Evolutionary conservation across 2,888 invertebrate genomes (phyloP), one percentile per base, ranked within the genome.

Genomic region (Parnassius glacialis): DNA sequence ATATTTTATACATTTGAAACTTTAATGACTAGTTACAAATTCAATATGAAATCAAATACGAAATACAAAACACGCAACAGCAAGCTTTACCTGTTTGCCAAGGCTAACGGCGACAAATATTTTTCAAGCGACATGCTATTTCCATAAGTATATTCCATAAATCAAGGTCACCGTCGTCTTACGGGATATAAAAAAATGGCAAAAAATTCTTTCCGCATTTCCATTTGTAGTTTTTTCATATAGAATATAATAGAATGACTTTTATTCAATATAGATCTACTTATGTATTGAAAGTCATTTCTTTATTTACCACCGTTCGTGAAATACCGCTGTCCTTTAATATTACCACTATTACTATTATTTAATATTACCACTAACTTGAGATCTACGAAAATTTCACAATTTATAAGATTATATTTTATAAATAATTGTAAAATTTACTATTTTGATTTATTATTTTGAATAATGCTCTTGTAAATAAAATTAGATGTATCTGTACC

Each of bases 1-100:
- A 25, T 25, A 25, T 25, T 25, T 5, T 25, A 25, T 25, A 25
- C 7, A 25, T 25, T 25, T 25, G 25, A 25, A 25, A 25, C 25
- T 25, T 25, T 34, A 34, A 34, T 34, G 34, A 34, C 34, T 34
- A 34, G 5, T 7, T 34, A 34, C 34, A 34, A 34, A 34, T 7
- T 34, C 34, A 34, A 34, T 34, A 34, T 34, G 5, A 34, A 34
- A 34, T 34, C 34, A 34, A 34, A 34, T 13, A 56, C 13, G 45
- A 25, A 45, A 45, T 44, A 48, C 16, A 25, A 47, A 47, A 45
- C 45, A 55, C 47, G 13, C 52, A 9, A 43, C 9, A 45, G 45
- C 11, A 52, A 45, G 25, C 52, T 59, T 47, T 54, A 48, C 53
- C 50, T 54, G 25, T 10, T 50, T 60, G n/a, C n/a, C n/a, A n/a